These are phyloP conservation scores for Picus viridis DNA, from an alignment of 2,797 vertebrate species.

Conservation along the genomic window DNA sequence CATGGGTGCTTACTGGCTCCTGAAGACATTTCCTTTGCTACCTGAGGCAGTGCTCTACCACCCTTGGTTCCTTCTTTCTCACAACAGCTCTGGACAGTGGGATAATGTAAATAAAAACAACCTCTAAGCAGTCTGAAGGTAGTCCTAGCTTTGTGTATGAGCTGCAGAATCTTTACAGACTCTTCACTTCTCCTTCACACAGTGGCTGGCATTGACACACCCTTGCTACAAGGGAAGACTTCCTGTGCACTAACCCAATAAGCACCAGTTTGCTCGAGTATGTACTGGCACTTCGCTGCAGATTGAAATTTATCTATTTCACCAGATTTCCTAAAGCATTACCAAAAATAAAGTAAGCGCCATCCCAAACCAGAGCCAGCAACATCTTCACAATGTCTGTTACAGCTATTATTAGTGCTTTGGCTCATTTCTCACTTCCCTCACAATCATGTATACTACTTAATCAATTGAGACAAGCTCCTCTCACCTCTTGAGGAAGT, in stretches of 20 bases:
- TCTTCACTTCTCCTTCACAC: neutral
- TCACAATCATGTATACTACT: neutral
- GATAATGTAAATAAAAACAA: neutral
- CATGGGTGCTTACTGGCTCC: neutral
- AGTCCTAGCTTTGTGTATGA: neutral
- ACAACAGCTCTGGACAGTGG: neutral
- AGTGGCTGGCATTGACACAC: neutral
- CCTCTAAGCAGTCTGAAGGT: fast-evolving
- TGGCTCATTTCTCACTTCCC: neutral
- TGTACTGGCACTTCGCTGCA: neutral
- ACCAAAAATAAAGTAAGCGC: neutral
- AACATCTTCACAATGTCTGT: neutral
- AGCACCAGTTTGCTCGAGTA: neutral
- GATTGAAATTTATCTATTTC: neutral
- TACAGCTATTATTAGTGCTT: neutral
- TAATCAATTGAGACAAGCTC: neutral
- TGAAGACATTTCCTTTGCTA: neutral
- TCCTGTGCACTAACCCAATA: neutral
- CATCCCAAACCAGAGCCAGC: neutral
- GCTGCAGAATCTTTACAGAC: neutral
- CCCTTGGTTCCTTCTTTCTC: neutral
- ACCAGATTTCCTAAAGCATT: neutral
- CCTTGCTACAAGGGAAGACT: neutral
- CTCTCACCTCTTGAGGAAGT: conserved; percentile 94
- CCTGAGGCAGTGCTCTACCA: neutral